phyloP scores from a whole-genome alignment of 2,888 invertebrate species.

The Xestia xanthographa region DNA sequence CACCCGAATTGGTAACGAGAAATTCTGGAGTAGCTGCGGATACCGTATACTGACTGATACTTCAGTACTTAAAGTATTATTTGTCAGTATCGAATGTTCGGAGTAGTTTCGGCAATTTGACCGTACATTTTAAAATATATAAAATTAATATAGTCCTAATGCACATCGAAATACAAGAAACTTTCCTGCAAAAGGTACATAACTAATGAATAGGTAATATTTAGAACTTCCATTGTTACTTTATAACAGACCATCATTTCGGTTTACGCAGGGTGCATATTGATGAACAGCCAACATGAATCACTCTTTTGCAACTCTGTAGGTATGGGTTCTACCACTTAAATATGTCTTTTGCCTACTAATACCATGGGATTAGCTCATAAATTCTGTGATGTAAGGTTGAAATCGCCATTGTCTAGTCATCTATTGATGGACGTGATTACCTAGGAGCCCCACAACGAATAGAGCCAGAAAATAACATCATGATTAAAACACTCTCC shows the following conservation, averaged over 20 bases:
- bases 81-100: no score
- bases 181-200: no score
- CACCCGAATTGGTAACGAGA: not conserved
- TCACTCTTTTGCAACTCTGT: slow-evolving; percentile 37
- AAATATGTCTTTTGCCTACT: slow-evolving; percentile 25
- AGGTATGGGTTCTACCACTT: not conserved
- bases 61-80: no score
- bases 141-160: no score
- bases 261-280: slow-evolving; percentile 17
- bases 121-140: no score
- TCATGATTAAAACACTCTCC: not conserved
- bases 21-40: not conserved
- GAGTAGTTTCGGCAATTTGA: no score
- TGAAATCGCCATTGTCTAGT: slow-evolving; percentile 6
- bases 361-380: slow-evolving; percentile 23
- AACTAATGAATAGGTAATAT: no score
- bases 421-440: not conserved
- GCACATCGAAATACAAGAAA: no score
- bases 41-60: not conserved
- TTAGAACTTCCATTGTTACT: slow-evolving; percentile 18
- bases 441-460: not conserved
- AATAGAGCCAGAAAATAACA: not conserved
- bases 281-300: slow-evolving; percentile 15
- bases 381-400: slow-evolving; percentile 31
- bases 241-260: slow-evolving; percentile 14